A percentile compares a stretch with the other conserved stretches of the same genome.
These are phyloP conservation scores for Zoanthus gigantus DNA, from an alignment of 92 coral and sea anemone genomes.

Conservation along the genomic window DNA sequence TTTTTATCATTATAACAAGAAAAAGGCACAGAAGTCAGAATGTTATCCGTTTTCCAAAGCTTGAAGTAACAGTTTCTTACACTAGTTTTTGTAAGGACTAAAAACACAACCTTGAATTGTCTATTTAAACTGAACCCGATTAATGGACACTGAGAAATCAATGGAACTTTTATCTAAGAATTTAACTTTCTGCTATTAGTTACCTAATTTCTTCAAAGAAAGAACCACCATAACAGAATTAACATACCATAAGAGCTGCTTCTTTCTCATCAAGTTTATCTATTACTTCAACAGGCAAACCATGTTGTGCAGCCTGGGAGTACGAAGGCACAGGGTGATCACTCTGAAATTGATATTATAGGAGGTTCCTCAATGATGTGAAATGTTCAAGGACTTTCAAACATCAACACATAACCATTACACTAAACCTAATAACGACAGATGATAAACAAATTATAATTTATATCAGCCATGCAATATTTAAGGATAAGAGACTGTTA, in stretches of 20 bases:
- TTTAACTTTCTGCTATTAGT: background rate
- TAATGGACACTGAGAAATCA: background rate
- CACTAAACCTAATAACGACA: too few relatives aligned
- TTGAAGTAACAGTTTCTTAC: too few relatives aligned
- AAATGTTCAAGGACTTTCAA: too few relatives aligned
- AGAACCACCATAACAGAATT: background rate
- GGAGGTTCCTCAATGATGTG: too few relatives aligned
- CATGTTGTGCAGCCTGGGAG: slow-evolving; percentile 78
- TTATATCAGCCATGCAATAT: too few relatives aligned
- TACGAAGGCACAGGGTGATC: slow-evolving; percentile 46
- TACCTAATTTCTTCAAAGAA: background rate
- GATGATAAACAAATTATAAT: too few relatives aligned
- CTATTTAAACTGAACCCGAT: background rate
- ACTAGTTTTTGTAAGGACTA: too few relatives aligned
- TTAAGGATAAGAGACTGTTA: too few relatives aligned
- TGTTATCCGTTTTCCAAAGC: too few relatives aligned
- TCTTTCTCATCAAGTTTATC: slow-evolving; percentile 79
- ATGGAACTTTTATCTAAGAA: background rate
- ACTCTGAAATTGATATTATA: background rate
- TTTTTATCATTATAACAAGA: too few relatives aligned
- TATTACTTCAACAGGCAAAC: slow-evolving; percentile 59
- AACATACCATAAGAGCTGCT: slow-evolving; percentile 71
- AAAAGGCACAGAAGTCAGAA: too few relatives aligned
- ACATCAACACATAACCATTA: too few relatives aligned
- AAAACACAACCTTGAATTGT: background rate